Evolutionary conservation across 2,888 invertebrate species (phyloP).

Genomic region (Syrista parreyssii): DNA sequence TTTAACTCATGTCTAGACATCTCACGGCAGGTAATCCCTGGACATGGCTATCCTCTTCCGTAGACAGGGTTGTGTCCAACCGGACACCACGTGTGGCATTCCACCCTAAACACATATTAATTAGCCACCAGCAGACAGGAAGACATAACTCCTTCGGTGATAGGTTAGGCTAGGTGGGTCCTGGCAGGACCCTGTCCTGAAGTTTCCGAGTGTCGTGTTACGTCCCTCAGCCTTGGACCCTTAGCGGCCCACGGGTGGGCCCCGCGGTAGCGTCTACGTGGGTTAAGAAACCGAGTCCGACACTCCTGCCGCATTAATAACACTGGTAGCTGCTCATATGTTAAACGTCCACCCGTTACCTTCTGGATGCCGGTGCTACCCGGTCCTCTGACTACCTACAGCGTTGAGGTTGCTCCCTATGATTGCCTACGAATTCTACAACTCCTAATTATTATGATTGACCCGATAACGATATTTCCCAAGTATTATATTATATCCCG

Average conservation of each 20-base stretch:
- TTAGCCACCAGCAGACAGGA: slow-evolving; percentile 51
- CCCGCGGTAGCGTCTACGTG: slow-evolving; percentile 44
- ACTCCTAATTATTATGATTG: not conserved
- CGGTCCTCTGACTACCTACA: slow-evolving; percentile 45
- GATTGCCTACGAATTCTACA: not conserved
- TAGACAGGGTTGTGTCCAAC: not conserved
- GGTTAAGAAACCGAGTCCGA: slow-evolving; percentile 56
- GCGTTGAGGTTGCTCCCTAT: slow-evolving; percentile 22
- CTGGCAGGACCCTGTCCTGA: slow-evolving; percentile 10
- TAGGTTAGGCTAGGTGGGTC: slow-evolving; percentile 29
- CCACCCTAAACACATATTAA: slow-evolving; percentile 58
- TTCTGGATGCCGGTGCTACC: slow-evolving; percentile 32
- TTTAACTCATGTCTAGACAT: slow-evolving; percentile 19
- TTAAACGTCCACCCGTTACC: slow-evolving; percentile 63
- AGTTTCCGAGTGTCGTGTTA: slow-evolving; percentile 59
- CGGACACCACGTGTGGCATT: slow-evolving; percentile 28
- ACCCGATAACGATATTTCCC: not conserved
- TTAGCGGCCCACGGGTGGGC: slow-evolving; percentile 48
- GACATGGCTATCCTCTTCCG: not conserved
- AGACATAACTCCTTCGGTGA: slow-evolving; percentile 50
- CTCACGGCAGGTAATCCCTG: no score
- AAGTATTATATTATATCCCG: no score
- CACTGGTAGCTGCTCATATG: slow-evolving; percentile 65
- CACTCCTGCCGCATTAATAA: slow-evolving; percentile 63
- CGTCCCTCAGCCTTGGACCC: slow-evolving; percentile 29